A percentile compares a stretch with the other conserved stretches of the same genome.
Evolutionary conservation across 1,140 invertebrate genomes (phyloP).

Genomic region (Drosophila leontia): DNA sequence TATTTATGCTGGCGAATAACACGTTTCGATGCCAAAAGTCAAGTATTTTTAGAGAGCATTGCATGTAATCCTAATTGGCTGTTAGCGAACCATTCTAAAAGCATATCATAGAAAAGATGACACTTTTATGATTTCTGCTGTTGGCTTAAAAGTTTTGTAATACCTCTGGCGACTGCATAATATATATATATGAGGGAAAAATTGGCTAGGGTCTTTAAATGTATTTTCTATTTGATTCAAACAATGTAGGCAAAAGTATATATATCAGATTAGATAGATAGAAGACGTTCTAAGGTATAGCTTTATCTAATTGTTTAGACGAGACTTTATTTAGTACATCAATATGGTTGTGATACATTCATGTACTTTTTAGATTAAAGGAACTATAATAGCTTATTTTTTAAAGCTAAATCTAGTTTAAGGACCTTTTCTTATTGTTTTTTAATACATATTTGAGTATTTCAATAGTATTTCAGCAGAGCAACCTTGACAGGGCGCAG

Average conservation of each 20-base stretch:
- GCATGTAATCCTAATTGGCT: conserved; percentile 64
- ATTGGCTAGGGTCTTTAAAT: neutral
- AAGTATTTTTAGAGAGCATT: conserved; percentile 61
- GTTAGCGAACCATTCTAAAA: conserved; percentile 51
- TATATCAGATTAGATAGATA: neutral
- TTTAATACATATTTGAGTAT: neutral
- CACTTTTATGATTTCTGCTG: conserved; percentile 35
- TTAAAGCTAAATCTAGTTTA: neutral
- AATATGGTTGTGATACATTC: neutral
- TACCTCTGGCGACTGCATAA: neutral
- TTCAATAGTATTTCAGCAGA: neutral
- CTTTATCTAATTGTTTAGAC: neutral
- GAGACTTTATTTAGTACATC: neutral
- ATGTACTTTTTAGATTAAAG: neutral
- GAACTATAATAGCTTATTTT: neutral
- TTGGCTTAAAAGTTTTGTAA: conserved; percentile 27
- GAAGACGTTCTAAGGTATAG: neutral
- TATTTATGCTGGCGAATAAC: conserved; percentile 63
- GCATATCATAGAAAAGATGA: conserved; percentile 48
- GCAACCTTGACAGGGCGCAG: neutral
- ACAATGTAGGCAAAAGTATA: neutral
- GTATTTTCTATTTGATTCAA: neutral
- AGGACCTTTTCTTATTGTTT: no score
- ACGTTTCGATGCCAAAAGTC: conserved; percentile 70
- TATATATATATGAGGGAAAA: neutral